Percentiles rank a stretch among this genome's conserved stretches.
These are phyloP conservation scores for Camelus bactrianus DNA, from an alignment of 2,113 vertebrate genomes.

Conservation along the genomic window DNA sequence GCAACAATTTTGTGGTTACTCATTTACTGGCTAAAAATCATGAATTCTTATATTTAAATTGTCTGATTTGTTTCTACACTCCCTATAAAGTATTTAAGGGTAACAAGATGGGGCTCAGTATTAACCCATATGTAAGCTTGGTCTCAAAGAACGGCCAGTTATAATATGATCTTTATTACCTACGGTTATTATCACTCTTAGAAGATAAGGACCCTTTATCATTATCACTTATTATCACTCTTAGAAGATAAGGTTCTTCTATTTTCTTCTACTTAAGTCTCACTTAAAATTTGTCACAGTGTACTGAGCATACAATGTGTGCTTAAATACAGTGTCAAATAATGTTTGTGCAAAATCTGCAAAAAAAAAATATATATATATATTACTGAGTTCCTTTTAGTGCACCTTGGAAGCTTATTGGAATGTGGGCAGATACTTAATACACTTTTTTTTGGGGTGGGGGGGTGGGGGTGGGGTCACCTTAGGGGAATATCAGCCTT, in stretches of 20 bases:
- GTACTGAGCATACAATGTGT: neutral
- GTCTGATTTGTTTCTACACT: slow-evolving; percentile 3
- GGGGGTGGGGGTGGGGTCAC: neutral
- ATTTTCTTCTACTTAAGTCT: neutral
- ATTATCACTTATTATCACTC: neutral
- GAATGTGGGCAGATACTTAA: neutral
- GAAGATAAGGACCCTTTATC: too few species aligned
- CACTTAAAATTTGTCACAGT: neutral
- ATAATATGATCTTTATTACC: neutral
- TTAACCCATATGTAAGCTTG: neutral
- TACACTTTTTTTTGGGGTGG: neutral
- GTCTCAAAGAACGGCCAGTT: neutral
- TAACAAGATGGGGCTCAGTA: neutral
- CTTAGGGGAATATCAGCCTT: neutral
- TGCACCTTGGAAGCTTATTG: neutral
- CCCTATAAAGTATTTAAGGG: neutral
- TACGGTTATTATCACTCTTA: neutral
- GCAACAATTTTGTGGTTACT: neutral
- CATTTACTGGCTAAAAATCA: neutral
- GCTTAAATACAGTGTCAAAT: neutral
- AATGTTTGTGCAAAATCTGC: neutral
- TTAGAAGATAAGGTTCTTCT: neutral
- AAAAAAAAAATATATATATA: neutral
- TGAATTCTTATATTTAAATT: neutral
- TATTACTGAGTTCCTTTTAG: neutral